A percentile compares a stretch with the other conserved stretches of the same genome.
phyloP scores from a whole-genome alignment of 2,113 vertebrate species.

The Phylloscopus whistleri region DNA sequence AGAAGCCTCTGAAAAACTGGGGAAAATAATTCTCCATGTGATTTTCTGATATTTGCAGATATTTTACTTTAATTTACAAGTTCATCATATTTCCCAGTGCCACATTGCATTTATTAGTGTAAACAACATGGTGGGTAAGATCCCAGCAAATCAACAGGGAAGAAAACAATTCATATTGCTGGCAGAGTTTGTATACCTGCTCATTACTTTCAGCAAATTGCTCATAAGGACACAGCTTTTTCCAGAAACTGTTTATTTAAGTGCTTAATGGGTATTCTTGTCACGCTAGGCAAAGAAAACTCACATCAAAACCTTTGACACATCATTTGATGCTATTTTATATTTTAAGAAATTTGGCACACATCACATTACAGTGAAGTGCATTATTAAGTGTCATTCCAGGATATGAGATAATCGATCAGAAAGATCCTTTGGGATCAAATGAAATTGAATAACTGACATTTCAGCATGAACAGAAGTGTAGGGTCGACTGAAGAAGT shows the following conservation, averaged over 20 bases:
- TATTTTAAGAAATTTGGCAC: conserved; percentile 44
- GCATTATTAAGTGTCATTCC: conserved; percentile 67
- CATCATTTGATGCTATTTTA: neutral
- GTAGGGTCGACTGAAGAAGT: conserved; percentile 13
- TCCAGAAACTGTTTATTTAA: neutral
- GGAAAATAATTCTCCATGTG: accelerated
- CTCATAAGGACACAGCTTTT: neutral
- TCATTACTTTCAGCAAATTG: conserved; percentile 8
- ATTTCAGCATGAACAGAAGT: conserved; percentile 25
- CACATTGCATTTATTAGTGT: neutral
- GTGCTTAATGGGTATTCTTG: conserved; percentile 25
- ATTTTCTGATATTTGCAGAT: neutral
- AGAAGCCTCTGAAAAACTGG: neutral
- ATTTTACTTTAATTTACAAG: neutral
- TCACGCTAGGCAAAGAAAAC: conserved; percentile 3
- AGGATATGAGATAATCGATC: conserved; percentile 66
- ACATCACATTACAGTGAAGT: neutral
- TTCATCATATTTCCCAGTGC: neutral
- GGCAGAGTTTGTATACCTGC: conserved; percentile 5
- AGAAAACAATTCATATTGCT: conserved; percentile 8
- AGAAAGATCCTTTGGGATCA: conserved; percentile 63
- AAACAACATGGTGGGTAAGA: neutral
- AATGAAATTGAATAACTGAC: conserved; percentile 65
- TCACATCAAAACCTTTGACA: conserved; percentile 49
- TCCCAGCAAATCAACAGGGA: neutral